Base-by-base conservation (phyloP, 2,888 invertebrate species). In the Dione vanillae region DNA sequence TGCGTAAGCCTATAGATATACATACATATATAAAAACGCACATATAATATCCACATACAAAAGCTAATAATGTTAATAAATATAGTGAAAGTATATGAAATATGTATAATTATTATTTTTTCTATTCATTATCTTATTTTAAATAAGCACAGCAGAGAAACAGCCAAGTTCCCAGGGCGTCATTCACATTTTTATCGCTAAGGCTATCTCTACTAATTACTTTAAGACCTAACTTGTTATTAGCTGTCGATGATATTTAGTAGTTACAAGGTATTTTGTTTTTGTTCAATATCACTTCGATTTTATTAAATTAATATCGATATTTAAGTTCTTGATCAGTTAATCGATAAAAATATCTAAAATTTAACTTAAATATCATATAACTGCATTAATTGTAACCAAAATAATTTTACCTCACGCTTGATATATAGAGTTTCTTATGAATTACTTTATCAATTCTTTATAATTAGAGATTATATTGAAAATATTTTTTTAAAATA, bases 141-240 rank as follows among this genome's bases (percentile, higher is more conserved):
- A 35, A 37, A 64, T 37, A 11, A 16, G 52, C 16, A 58, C 62
- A 62, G 70, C 43, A 58, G 75, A 66, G 75, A 74, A 74, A 75
- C 72, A 67, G 66, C 27, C 51, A 58, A 70, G 75, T 76, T 78
- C 77, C 75, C 77, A 78, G 72, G 75, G 72, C 73, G 73, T 74
- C 73, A 76, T 73, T 69, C 68, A 62, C 62, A 47, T 69, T 74
- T 72, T 77, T 78, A 78, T 78, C 77, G 47, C 20, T 62, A 65
- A 78, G 77, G 77, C 75, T 78, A 78, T 78, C 77, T 71, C 49
- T 66, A 65, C 69, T 71, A 76, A 74, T 76, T 76, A 75, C 74
- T 61, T 70, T 74, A 74, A 70, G 67, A 70, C 59, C 72, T 74
- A 73, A 72, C 71, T 71, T 59, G 71, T 72, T 70, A 76, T 75